These are phyloP conservation scores for Erythrolamprus reginae DNA, from an alignment of 2,113 vertebrate genomes.

Conservation along the genomic window DNA sequence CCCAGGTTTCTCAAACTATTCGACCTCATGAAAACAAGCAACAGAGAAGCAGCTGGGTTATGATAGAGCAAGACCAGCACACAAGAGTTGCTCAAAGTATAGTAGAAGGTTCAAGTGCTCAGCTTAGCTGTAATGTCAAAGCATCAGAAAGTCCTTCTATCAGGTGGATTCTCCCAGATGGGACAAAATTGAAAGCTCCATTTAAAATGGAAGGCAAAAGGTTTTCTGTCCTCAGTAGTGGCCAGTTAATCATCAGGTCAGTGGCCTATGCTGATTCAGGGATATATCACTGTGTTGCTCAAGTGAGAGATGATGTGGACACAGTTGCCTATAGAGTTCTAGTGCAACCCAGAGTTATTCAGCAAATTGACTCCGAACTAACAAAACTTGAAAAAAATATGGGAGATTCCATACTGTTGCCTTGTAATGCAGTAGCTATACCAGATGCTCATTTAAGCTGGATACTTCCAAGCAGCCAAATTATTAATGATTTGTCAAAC, in stretches of 20 bases:
- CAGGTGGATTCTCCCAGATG: conserved; percentile 80
- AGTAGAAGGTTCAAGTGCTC: conserved; percentile 67
- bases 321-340: conserved; percentile 65
- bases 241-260: conserved; percentile 68
- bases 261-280: conserved; percentile 73
- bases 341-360: conserved; percentile 69
- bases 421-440: conserved; percentile 67
- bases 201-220: conserved; percentile 57
- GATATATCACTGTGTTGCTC: conserved; percentile 78
- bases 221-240: conserved; percentile 70
- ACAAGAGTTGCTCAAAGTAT: conserved; percentile 49
- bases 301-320: conserved; percentile 68
- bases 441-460: conserved; percentile 84
- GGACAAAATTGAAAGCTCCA: conserved; percentile 70
- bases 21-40: conserved; percentile 37
- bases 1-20: conserved; percentile 58
- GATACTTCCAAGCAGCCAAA: conserved; percentile 76
- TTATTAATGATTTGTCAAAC: conserved; percentile 66
- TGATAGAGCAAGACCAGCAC: conserved; percentile 68
- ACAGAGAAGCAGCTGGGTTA: conserved; percentile 75
- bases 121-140: conserved; percentile 72
- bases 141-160: conserved; percentile 72
- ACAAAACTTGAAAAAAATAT: conserved; percentile 59
- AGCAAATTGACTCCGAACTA: conserved; percentile 49
- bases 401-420: conserved; percentile 68